Evolutionary conservation across 2,797 vertebrate genomes (phyloP), one percentile per base, ranked within the genome.

Genomic region (Cygnus olor): DNA sequence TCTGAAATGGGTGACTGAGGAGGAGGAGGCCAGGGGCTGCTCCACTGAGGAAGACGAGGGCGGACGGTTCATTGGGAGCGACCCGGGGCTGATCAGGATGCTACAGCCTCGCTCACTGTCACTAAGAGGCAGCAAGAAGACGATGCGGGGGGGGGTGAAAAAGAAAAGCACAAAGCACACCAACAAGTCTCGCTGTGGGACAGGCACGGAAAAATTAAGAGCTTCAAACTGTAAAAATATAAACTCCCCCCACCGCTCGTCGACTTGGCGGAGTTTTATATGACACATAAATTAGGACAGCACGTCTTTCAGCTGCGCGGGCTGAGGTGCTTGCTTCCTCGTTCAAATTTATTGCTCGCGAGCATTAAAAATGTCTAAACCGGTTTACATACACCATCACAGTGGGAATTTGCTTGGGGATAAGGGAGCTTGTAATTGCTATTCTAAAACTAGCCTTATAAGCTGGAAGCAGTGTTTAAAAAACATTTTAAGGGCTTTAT

Each of bases 341-440:
- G 27, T 94, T 85, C 84, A 95, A 82, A 93, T 95, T 94, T 96
- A 94, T 97, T 87, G 96, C 95, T 97, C 34, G 42, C 95, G 96
- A 97, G 97, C 96, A 93, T 96, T 97, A 97, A 97, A 97, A 98
- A 97, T 94, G 97, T 97, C 97, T 95, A 28, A 88, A 97, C 90
- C 94, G 84, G 96, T 98, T 98, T 97, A 93, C 96, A 96, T 96
- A 96, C 97, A 90, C 88, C 96, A 92, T 68, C 90, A 51, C 96
- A 92, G 92, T 89, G 69, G 96, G 97, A 97, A 96, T 97, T 96
- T 94, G 96, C 97, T 97, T 66, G 94, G 96, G 97, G 96, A 98
- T 92, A 94, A 94, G 80, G 96, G 95, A 97, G 95, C 92, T 96
- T 94, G 97, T 95, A 97, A 98, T 97, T 97, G 96, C 97, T 89